phyloP scores from a whole-genome alignment of 2,113 vertebrate species.

The Hyaena hyaena region DNA sequence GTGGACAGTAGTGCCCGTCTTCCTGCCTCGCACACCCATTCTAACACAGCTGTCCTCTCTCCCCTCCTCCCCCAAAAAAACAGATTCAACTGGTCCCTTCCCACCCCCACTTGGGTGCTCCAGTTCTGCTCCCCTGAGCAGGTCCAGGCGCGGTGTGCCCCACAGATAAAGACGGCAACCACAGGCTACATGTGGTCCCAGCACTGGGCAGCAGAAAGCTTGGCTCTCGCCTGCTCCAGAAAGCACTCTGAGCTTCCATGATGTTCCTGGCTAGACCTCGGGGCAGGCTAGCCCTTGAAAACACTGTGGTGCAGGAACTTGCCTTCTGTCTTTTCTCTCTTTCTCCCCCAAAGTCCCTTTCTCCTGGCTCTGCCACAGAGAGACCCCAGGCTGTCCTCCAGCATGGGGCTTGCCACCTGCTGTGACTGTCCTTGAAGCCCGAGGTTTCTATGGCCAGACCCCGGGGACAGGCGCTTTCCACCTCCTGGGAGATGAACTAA shows the following conservation, averaged over 20 bases:
- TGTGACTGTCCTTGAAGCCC: background rate
- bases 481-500: background rate
- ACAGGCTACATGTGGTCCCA: rapidly evolving
- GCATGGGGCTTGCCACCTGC: background rate
- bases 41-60: background rate
- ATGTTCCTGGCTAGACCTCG: rapidly evolving
- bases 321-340: background rate
- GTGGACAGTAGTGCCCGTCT: background rate
- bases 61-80: background rate
- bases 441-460: background rate
- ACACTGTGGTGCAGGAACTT: rapidly evolving
- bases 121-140: rapidly evolving
- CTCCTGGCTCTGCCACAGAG: background rate
- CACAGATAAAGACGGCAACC: rapidly evolving
- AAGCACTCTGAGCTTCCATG: background rate
- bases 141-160: background rate
- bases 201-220: too few species aligned
- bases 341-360: background rate
- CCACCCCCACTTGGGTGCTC: background rate
- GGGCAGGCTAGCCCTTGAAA: background rate
- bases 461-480: background rate
- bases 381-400: background rate
- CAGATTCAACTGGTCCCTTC: background rate
- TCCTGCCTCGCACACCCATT: background rate
- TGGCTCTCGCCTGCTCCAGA: background rate